Evolutionary conservation across 2,888 invertebrate genomes (phyloP), one percentile per base, ranked within the genome.

Genomic region (Plebejus anna): DNA sequence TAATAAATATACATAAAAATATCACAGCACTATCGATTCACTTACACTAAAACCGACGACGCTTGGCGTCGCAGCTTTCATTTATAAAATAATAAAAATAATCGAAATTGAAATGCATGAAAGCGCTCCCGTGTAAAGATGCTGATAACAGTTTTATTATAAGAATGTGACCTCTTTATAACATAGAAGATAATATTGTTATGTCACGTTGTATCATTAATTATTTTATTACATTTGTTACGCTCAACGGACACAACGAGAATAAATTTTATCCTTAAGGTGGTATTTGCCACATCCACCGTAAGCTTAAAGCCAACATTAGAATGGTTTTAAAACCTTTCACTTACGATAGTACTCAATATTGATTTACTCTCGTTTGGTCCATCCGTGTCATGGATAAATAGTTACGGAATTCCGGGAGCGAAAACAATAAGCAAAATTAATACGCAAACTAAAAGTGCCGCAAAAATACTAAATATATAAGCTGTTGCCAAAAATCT

Each of bases 11-110:
- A 93, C 91, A 93, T 91, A 91, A 93, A 91, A 93, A 94, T 94
- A 94, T 94, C 93, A 94, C 93, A 94, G 93, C 93, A 93, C 92
- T 89, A 93, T 93, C 93, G 92, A 92, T 94, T 91, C 92, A 87
- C 93, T 93, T 93, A 93, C 88, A 84, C 93, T 92, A 92, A 87
- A 86, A 86, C 83, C 87, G 55, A 82, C 84, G 84, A 86, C 88
- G 93, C 93, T 92, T 89, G 82, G 93, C 93, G 85, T 83, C 88
- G 83, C 85, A 82, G 86, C 83, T 87, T 86, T 83, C 81, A 82
- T 86, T 79, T 80, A 82, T 80, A 81, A 80, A 77, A 81, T 81
- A 84, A 88, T 85, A 87, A 86, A 82, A 85, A 87, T 90, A 91
- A 91, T 92, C 91, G 90, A 92, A 89, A 86, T 86, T 83, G 84